A percentile compares a stretch with the other conserved stretches of the same genome.
Evolutionary conservation across 2,797 vertebrate genomes (phyloP).

Genomic region (Sternotherus odoratus): DNA sequence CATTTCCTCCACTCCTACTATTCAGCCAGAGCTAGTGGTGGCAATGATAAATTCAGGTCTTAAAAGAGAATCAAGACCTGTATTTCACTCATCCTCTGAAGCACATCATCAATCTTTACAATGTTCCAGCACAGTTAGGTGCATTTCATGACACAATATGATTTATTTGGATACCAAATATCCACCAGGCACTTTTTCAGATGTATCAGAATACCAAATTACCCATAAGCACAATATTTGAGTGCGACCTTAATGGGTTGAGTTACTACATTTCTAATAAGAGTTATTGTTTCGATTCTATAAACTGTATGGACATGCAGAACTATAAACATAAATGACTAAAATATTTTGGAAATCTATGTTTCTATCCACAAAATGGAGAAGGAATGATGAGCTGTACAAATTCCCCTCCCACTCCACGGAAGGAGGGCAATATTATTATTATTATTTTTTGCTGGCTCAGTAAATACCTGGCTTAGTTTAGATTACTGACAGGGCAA

Average conservation of each 20-base stretch:
- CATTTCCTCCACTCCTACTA: accelerated
- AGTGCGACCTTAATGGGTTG: neutral
- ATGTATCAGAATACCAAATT: neutral
- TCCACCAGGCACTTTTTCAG: neutral
- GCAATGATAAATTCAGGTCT: neutral
- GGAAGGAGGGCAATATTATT: neutral
- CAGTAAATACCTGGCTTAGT: constrained; percentile 16
- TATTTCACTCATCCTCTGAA: neutral
- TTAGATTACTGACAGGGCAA: constrained; percentile 49
- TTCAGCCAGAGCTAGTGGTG: neutral
- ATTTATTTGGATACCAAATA: constrained; percentile 23
- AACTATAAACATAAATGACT: neutral
- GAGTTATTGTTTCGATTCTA: neutral
- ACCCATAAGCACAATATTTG: neutral
- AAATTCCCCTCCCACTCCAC: accelerated
- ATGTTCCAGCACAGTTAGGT: neutral
- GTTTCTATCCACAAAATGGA: neutral
- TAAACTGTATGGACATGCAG: neutral
- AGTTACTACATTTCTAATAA: neutral
- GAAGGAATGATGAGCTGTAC: neutral
- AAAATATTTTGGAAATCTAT: neutral
- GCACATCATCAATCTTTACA: accelerated
- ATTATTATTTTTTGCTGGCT: neutral
- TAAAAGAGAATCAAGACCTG: neutral
- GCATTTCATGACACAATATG: neutral